phyloP scores from a whole-genome alignment of 1,140 invertebrate species.

The Diachasma alloeum region DNA sequence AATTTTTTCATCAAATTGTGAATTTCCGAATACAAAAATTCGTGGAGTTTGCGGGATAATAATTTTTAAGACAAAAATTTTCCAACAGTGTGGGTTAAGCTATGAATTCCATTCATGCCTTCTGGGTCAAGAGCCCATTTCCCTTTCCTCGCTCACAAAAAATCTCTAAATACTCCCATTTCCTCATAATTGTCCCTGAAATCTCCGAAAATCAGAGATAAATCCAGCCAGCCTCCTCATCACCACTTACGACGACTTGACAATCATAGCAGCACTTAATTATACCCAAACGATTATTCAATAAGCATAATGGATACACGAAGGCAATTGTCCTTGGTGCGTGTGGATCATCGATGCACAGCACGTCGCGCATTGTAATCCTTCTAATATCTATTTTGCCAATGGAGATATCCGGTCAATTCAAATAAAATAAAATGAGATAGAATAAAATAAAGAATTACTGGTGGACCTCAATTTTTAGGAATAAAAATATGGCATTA shows the following conservation, averaged over 20 bases:
- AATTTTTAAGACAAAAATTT: too few species aligned
- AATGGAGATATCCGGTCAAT: not conserved
- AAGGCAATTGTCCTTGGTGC: slow-evolving; percentile 5
- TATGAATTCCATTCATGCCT: too few species aligned
- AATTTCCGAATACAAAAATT: too few species aligned
- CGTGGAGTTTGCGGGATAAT: too few species aligned
- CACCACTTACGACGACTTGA: not conserved
- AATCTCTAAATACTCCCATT: too few species aligned
- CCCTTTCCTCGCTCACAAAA: too few species aligned
- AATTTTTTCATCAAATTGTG: too few species aligned
- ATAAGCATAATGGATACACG: slow-evolving; percentile 11
- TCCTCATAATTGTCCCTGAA: not conserved
- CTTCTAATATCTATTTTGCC: not conserved
- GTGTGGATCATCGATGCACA: slow-evolving; percentile 5
- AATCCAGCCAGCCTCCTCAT: not conserved
- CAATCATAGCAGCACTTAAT: not conserved
- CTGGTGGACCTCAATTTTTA: not conserved
- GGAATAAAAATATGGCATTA: too few species aligned
- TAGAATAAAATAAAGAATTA: not conserved
- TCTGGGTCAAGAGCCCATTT: too few species aligned
- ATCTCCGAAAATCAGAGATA: not conserved
- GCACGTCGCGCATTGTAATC: not conserved
- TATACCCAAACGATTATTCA: slow-evolving; percentile 10
- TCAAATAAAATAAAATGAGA: not conserved
- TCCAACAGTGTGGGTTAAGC: too few species aligned